Conservation (phyloP, 2,113 vertebrate genomes). For the Pseudorectes ferrugineus region DNA sequence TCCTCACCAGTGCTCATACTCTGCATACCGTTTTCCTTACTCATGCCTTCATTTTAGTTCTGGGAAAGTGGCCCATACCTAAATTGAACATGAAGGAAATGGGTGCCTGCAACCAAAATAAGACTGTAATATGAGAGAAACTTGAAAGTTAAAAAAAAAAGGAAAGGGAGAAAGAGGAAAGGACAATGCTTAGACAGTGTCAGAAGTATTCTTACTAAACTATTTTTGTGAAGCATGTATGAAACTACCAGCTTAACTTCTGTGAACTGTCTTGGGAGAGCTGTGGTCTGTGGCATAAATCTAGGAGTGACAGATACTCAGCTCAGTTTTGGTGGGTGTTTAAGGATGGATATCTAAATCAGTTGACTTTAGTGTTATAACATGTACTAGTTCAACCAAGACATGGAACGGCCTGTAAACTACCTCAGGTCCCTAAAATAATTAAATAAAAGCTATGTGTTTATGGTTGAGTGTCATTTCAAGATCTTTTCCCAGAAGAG, state of each 20-base stretch:
- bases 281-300: background rate
- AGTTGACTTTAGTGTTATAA: background rate
- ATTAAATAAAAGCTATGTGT: background rate
- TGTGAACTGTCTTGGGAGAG: background rate
- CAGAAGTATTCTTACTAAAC: background rate
- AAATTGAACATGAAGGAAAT: conserved; percentile 28
- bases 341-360: background rate
- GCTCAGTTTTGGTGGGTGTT: background rate
- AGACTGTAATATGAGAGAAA: background rate
- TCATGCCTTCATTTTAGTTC: conserved; percentile 5
- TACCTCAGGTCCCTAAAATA: background rate
- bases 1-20: background rate
- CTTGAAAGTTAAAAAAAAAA: background rate
- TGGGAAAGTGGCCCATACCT: background rate
- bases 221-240: background rate
- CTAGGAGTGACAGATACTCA: background rate
- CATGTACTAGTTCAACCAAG: background rate
- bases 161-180: background rate
- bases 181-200: background rate
- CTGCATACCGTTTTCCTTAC: background rate
- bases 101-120: background rate
- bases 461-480: background rate
- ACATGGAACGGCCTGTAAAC: background rate
- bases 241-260: background rate
- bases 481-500: background rate